Evolutionary conservation across 2,888 invertebrate genomes (phyloP), one percentile per base, ranked within the genome.

Genomic region (Drosophila trichaetosa): DNA sequence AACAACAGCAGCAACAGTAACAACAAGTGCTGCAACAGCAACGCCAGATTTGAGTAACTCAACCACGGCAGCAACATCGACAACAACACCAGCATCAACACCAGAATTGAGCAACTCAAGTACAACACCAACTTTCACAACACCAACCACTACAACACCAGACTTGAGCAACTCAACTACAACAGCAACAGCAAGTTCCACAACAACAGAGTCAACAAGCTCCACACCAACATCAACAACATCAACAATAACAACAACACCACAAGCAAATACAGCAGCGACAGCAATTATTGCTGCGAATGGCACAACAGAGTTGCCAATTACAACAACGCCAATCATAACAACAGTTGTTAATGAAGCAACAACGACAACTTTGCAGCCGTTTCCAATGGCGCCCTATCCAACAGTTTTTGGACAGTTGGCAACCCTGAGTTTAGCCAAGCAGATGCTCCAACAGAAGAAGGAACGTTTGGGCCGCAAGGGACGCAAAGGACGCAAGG

Each of bases 401-500:
- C 82, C 82, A 1, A 54, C 65, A 2, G 59, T 82, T 16, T 82
- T 46, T 21, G 69, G 62, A 0, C 67, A 67, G 48, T 40, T 66
- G 56, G 18, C 65, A 51, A 40, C 62, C 34, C 59, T 57, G 40
- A 40, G 63, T 4, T 36, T 66, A 8, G 57, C 33, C 11, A 48
- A 29, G 38, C 42, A 59, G 4, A 18, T 60, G 54, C 59, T 64
- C 10, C 78, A 60, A 5, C 21, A 49, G 11, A 62, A 56, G 8
- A 72, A 56, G 51, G 16, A 27, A 10, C 73, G 83, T 1, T 53
- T 60, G 27, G 73, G 71, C 7, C 84, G 86, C 7, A 78, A 72
- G 2, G 87, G 79, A 27, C 77, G 75, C 16, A 82, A 79, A 4
- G 83, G 86, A 0, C 83, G 82, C 27, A 73, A 58, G 27, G 85